Base-by-base conservation (phyloP, 1,140 invertebrate genomes). In the Lepidostoma basale region DNA sequence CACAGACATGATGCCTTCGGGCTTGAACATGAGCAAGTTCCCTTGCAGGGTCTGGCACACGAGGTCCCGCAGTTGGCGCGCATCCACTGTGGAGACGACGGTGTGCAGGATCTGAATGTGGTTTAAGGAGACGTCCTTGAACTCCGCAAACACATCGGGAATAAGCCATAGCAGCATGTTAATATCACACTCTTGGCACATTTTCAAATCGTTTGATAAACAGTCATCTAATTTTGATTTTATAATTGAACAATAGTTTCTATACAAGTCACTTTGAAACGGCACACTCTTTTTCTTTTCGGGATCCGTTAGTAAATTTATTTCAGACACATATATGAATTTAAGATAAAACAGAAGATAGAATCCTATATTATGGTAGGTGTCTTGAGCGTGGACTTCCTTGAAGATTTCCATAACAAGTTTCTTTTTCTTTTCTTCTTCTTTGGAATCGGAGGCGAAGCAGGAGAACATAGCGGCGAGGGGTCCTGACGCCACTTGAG, bases 31-130 rank as follows among this genome's bases (percentile, higher is more conserved):
- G 72, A 88, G 87, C 25, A 94, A 79, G 75, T 92, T 91, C 44
- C 94, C 94, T 81, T 97, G 95, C 72, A 97, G 84, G 72, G 98
- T 92, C 74, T 92, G 88, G 81, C 93, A 96, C 45, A 97, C 88
- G 47, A 98, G 82, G 73, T 94, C 92, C 76, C 97, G 94, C 25
- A 98, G 81, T 82, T 97, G 95, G 73, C 84, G 85, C 1, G 94
- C 90, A 83, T 98, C 96, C 56, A 97, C 88, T 54, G 91, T 90
- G 0, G 93, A 92, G 3, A 98, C 90, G 70, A 97, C 90, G 67
- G 96, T 86, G 76, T 94, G 89, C 69, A 98, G 78, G 45, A 98
- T 83, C 73, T 94, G 90, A 60, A 89, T 87, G 78, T 96, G 94
- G 69, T 95, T 95, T 54, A 95, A 85, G 8, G 91, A 88, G 74